A percentile compares a stretch with the other conserved stretches of the same genome.
These are phyloP conservation scores for Harpalus rubripes DNA, from an alignment of 2,888 invertebrate species.

Conservation along the genomic window DNA sequence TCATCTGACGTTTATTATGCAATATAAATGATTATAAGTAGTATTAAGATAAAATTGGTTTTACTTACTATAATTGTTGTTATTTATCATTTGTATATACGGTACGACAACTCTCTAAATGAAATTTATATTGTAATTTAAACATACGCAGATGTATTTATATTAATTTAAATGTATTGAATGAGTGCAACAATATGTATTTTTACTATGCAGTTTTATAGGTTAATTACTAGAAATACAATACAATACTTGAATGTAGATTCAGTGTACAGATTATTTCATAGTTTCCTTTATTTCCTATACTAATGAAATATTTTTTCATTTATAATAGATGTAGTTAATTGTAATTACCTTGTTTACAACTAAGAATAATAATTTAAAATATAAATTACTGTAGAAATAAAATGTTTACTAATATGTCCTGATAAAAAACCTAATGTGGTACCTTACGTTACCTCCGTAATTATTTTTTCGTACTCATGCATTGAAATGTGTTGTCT, in stretches of 20 bases:
- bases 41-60: slow-evolving; percentile 38
- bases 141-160: not conserved
- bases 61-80: not conserved
- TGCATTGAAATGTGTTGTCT: too few species aligned
- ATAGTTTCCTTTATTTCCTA: not conserved
- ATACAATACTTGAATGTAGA: not conserved
- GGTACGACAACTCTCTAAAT: not conserved
- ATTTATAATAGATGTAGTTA: not conserved
- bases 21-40: slow-evolving; percentile 1
- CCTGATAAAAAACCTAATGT: too few species aligned
- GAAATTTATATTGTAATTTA: not conserved
- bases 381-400: too few species aligned
- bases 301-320: not conserved
- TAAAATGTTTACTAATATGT: too few species aligned
- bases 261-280: not conserved
- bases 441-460: too few species aligned
- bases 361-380: too few species aligned
- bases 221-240: not conserved
- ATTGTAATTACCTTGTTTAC: too few species aligned
- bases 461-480: too few species aligned
- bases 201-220: not conserved
- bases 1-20: slow-evolving; percentile 12
- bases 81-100: not conserved
- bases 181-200: not conserved
- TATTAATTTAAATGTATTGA: not conserved